Percentiles rank a stretch among this genome's conserved stretches.
Evolutionary conservation across 2,888 invertebrate genomes (phyloP).

Genomic region (Drosophila quasianomalipes): DNA sequence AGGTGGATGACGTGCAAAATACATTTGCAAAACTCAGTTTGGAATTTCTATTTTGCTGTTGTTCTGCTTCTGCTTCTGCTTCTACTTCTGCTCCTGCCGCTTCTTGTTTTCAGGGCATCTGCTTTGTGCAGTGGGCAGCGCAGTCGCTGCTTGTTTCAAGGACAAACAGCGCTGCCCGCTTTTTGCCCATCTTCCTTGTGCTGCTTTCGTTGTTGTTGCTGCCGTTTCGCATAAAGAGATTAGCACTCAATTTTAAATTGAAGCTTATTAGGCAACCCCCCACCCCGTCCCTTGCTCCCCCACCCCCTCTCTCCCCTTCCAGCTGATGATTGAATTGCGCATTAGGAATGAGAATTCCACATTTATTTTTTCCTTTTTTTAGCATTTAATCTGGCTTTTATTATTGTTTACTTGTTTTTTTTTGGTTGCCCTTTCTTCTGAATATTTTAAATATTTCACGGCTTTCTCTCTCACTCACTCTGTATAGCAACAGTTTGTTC

Average conservation of each 20-base stretch:
- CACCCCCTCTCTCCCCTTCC: neutral
- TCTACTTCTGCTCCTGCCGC: neutral
- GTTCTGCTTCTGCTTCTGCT: neutral
- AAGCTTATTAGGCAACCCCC: slow-evolving; percentile 47
- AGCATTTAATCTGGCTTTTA: slow-evolving; percentile 59
- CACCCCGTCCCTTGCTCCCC: neutral
- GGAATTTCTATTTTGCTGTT: slow-evolving; percentile 42
- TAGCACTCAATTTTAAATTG: slow-evolving; percentile 65
- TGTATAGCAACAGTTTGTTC: slow-evolving; percentile 35
- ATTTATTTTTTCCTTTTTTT: slow-evolving; percentile 21
- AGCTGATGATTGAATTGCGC: slow-evolving; percentile 51
- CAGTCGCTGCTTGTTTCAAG: slow-evolving; percentile 38
- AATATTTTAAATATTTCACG: slow-evolving; percentile 9
- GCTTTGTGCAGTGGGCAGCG: slow-evolving; percentile 8
- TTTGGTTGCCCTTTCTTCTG: slow-evolving; percentile 24
- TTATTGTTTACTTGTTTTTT: slow-evolving; percentile 22
- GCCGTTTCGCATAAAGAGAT: slow-evolving; percentile 54
- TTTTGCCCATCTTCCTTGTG: slow-evolving; percentile 10
- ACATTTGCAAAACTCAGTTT: slow-evolving; percentile 36
- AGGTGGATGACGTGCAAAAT: slow-evolving; percentile 50
- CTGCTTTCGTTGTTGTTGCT: slow-evolving; percentile 31
- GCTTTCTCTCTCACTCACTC: neutral
- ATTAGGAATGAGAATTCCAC: slow-evolving; percentile 48
- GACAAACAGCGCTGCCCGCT: slow-evolving; percentile 26
- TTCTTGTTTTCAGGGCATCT: slow-evolving; percentile 21